Percentiles rank a stretch among this genome's conserved stretches.
Evolutionary conservation across 2,888 invertebrate genomes (phyloP).

Genomic region (Rhimphoctona megacephalus): DNA sequence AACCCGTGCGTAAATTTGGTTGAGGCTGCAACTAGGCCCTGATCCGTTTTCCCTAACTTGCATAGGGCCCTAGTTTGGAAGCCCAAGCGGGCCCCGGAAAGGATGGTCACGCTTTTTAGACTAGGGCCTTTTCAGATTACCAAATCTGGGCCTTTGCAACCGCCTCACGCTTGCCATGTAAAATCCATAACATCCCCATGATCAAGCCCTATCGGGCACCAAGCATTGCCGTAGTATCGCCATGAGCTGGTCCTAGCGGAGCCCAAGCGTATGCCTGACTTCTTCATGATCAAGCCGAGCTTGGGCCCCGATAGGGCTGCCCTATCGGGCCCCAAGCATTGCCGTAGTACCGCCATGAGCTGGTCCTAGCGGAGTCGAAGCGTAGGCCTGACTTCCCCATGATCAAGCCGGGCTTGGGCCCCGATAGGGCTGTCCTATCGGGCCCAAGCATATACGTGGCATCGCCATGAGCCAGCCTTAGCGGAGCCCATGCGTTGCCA

Average conservation of each 20-base stretch:
- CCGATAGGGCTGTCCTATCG: background rate
- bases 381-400: background rate
- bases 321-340: too few relatives aligned
- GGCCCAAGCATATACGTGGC: too few relatives aligned
- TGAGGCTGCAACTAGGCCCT: background rate
- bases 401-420: background rate
- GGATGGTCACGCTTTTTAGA: background rate
- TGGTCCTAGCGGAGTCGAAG: background rate
- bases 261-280: background rate
- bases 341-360: too few relatives aligned
- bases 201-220: background rate
- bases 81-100: background rate
- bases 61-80: background rate
- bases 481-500: background rate
- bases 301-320: background rate
- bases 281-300: background rate
- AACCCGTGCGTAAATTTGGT: slow-evolving; percentile 26
- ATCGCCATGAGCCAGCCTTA: too few relatives aligned
- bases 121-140: background rate
- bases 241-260: too few relatives aligned
- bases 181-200: background rate
- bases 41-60: background rate
- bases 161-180: background rate
- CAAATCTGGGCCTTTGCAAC: background rate
- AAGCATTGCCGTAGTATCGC: too few relatives aligned